Percentiles rank a stretch among this genome's conserved stretches.
Evolutionary conservation across 2,888 invertebrate species (phyloP).

Genomic region (Tipula helvola): DNA sequence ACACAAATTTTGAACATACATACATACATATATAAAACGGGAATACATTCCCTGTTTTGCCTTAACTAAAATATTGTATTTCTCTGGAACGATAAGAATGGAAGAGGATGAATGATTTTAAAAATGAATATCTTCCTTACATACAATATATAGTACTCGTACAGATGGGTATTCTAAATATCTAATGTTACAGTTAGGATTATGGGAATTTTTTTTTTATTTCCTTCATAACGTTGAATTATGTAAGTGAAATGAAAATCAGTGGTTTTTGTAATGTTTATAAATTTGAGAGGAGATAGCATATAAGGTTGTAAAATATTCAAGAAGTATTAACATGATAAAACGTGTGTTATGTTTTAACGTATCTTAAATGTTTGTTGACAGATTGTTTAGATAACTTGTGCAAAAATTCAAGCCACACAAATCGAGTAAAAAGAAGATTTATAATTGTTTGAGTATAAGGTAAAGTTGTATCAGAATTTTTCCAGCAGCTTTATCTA

Average conservation of each 20-base stretch:
- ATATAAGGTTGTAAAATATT: background rate
- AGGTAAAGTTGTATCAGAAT: background rate
- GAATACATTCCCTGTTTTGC: background rate
- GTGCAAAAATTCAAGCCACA: background rate
- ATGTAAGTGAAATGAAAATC: background rate
- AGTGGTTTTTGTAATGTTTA: background rate
- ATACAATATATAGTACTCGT: too few species aligned
- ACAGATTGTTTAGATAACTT: background rate
- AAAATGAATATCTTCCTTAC: background rate
- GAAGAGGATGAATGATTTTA: background rate
- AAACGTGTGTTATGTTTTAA: background rate
- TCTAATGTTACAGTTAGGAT: background rate
- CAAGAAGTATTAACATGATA: background rate
- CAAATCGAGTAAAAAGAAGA: background rate
- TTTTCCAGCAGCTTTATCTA: background rate
- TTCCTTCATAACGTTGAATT: background rate
- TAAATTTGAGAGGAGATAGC: background rate
- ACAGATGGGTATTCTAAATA: background rate
- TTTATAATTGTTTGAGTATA: background rate
- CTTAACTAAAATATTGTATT: background rate
- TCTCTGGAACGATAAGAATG: background rate
- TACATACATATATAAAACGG: background rate
- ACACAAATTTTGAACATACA: background rate
- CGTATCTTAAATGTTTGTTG: background rate
- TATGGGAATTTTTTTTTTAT: background rate